Percentiles rank a stretch among this genome's conserved stretches.
These are phyloP conservation scores for Cephonodes hylas DNA, from an alignment of 2,888 invertebrate species.

Conservation along the genomic window DNA sequence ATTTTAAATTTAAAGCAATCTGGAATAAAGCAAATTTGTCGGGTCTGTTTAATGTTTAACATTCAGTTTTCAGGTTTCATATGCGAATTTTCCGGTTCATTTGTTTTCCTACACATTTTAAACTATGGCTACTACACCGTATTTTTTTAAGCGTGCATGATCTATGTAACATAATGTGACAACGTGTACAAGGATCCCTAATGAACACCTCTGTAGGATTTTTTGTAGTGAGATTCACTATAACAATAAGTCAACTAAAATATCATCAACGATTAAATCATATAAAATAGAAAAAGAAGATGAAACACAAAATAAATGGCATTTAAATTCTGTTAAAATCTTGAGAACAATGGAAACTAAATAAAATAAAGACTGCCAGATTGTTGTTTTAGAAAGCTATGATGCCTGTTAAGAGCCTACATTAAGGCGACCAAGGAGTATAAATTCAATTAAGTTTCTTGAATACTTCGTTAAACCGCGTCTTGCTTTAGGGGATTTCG, in stretches of 20 bases:
- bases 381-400: not conserved
- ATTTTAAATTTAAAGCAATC: too few relatives aligned
- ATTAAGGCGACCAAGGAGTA: slow-evolving; percentile 1
- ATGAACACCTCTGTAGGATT: too few relatives aligned
- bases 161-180: too few relatives aligned
- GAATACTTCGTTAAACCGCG: slow-evolving; percentile 15
- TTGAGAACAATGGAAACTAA: not conserved
- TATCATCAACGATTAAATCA: not conserved
- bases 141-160: too few relatives aligned
- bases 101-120: too few relatives aligned
- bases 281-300: not conserved
- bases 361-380: not conserved
- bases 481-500: slow-evolving; percentile 1
- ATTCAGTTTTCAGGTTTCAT: too few relatives aligned
- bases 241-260: not conserved
- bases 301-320: not conserved
- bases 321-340: not conserved
- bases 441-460: slow-evolving; percentile 20
- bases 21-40: too few relatives aligned
- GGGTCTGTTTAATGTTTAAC: too few relatives aligned
- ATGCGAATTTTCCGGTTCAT: too few relatives aligned
- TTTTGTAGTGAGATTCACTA: too few relatives aligned
- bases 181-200: not conserved
- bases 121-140: too few relatives aligned
- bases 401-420: not conserved